Base-by-base conservation (phyloP, 2,113 vertebrate genomes). In the Carettochelys insculpta region DNA sequence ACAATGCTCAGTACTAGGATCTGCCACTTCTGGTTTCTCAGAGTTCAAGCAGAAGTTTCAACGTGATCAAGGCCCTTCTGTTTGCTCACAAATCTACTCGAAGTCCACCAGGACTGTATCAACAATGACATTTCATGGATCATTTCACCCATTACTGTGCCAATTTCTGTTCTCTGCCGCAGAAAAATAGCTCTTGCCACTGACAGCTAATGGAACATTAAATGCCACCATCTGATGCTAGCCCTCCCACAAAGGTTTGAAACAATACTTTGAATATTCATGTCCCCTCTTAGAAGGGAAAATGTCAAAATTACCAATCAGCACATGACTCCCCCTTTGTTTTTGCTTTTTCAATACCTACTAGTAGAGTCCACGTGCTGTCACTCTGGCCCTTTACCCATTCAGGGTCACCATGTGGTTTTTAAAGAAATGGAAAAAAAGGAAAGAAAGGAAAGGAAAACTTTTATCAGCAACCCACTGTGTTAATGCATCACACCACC, bases 1-100 rank as follows among this genome's bases (percentile, higher is more conserved):
- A 27, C 11, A 0, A 16, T 6, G 25, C 78, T 43, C 25, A 6
- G 1, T 19, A 0, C 13, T 11, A 48, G 41, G 77, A 41, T 16
- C 38, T 47, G 58, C 54, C 43, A 58, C 5, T 45, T 1, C 19
- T 7, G 20, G 2, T 10, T 77, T 8, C 89, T 75, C 48, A 43
- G 34, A 34, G 0, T 1, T 5, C 16, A 4, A 11, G 14, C 58
- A 87, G 81, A 0, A 73, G 5, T 13, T 17, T 73, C 11, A 47
- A 54, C 87, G 54, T 27, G 29, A 77, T 77, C n/a, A 71, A 73
- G 51, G 82, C 25, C 20, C 54, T 31, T 76, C 34, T 25, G 41
- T 71, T 84, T 56, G 1, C 1, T 80, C 61, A 29, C 5, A 29
- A 45, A 38, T 4, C 1, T 7, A 58, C 10, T 29, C 7, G 4